phyloP scores from a whole-genome alignment of 2,797 vertebrate species.

The Fundulus diaphanus region DNA sequence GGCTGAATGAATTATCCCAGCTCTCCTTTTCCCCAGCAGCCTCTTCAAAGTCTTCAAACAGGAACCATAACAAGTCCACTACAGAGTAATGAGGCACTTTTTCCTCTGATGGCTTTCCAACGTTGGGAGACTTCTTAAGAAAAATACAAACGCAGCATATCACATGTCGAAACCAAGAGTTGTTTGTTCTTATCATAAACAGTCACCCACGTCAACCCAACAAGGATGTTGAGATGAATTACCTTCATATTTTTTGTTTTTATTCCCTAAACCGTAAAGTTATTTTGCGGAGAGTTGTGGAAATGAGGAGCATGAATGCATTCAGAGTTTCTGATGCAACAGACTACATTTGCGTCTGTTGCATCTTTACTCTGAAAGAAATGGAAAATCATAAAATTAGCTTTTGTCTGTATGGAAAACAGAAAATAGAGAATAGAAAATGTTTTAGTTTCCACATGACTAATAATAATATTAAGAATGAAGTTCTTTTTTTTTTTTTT shows the following conservation, averaged over 20 bases:
- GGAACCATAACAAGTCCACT: constrained; percentile 14
- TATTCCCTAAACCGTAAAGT: too few relatives aligned
- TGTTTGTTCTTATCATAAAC: neutral
- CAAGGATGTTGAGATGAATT: neutral
- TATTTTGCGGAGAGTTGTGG: too few relatives aligned
- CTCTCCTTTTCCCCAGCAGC: constrained; percentile 16
- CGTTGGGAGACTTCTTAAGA: neutral
- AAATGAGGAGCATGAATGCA: too few relatives aligned
- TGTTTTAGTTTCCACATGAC: too few relatives aligned
- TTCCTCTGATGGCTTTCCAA: constrained; percentile 9
- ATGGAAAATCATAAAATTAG: too few relatives aligned
- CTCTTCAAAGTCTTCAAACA: constrained; percentile 14
- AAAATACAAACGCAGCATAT: neutral
- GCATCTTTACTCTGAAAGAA: too few relatives aligned
- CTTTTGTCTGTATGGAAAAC: neutral
- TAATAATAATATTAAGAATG: too few relatives aligned
- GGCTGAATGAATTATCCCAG: constrained; percentile 11
- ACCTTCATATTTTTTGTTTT: too few relatives aligned
- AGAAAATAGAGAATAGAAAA: too few relatives aligned
- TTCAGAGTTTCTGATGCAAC: constrained; percentile 27
- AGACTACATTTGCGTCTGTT: constrained; percentile 31
- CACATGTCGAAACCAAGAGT: neutral
- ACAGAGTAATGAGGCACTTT: neutral
- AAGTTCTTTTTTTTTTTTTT: too few relatives aligned
- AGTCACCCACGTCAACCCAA: neutral